Evolutionary conservation across 2,888 invertebrate species (phyloP), one percentile per base, ranked within the genome.

Genomic region (Polymixis lichenea): DNA sequence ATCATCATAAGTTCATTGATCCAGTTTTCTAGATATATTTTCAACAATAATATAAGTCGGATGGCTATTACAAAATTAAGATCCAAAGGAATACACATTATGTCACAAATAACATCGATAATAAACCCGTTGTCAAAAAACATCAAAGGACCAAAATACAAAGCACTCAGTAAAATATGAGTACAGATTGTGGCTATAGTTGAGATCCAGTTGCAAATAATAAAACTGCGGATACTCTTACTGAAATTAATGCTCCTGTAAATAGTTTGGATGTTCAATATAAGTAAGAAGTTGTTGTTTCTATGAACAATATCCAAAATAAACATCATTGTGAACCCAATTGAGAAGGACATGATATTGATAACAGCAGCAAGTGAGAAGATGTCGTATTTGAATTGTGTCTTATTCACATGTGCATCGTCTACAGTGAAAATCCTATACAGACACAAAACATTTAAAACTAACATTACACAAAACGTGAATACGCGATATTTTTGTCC

Each of bases 11-110:
- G 11, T 71, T 71, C 49, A n/a, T 51, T 32, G 19, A 71, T 71
- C 70, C 70, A 73, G 8, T 22, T 32, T 58, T 58, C 74, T n/a
- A 73, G 15, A 56, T 32, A 73, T 25, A 56, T 32, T 15, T n/a
- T 72, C 32, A 73, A 32, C 19, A 72, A 32, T 25, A 72, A 32
- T 49, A 49, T 49, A 6, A 51, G 51, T 22, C 49, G 11, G 22
- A 74, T 60, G 1, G 60, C 76, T 17, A 79, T 79, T 53, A 53
- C 25, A 70, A 77, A 0, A 61, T 79, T 69, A 22, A 77, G 46
- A 38, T 79, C 79, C 32, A 69, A 79, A 17, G 58, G n/a, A 1
- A 79, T 61, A 38, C 70, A 70, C 79, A 61, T 61, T 4, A 79
- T 22, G 11, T 77, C 71, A 5, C 53, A 61, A 53, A 70, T 22